Evolutionary conservation across 2,888 invertebrate species (phyloP), one percentile per base, ranked within the genome.

Genomic region (Cosmia pyralina): DNA sequence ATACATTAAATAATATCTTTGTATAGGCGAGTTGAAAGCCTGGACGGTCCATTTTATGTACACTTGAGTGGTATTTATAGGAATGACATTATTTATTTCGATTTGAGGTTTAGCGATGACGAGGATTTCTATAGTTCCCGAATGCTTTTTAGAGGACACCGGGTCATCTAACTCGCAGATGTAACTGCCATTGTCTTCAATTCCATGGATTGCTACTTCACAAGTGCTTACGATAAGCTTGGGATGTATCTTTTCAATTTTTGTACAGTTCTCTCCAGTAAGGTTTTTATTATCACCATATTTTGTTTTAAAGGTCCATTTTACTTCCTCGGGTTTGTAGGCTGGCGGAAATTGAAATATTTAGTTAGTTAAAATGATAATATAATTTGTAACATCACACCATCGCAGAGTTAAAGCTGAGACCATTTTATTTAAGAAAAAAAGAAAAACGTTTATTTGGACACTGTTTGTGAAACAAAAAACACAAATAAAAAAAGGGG

Each of bases 21-120:
- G 94, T 34, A 98, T 96, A 0, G 97, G 97, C 67, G 97, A 97
- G 89, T 98, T 98, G 78, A 98, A 98, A 77, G 97, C 97, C 75
- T 97, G 97, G 0, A 98, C 96, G 0, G 98, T 98, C 98, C 98
- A 98, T 90, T 98, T 98, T 1, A 98, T 91, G 91, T 97, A 98
- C 60, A 98, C 97, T 90, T 97, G 97, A 11, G 97, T 96, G 0
- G 97, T 97, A 68, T 98, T 98, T 28, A 98, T 98, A 0, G 98
- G 97, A 90, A 98, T 98, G 0, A 97, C 97, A 75, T 97, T 97
- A 86, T 98, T 97, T 80, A 98, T 97, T 65, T 94, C 96, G 1
- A 98, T 96, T 90, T 97, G 97, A 0, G 98, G 98, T 73, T 96
- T 96, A 84, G 98, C 97, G 83, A 97, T 96, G 0, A 98, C 97